Evolutionary conservation across 2,888 invertebrate genomes (phyloP).

Genomic region (Cremastinae sp.): DNA sequence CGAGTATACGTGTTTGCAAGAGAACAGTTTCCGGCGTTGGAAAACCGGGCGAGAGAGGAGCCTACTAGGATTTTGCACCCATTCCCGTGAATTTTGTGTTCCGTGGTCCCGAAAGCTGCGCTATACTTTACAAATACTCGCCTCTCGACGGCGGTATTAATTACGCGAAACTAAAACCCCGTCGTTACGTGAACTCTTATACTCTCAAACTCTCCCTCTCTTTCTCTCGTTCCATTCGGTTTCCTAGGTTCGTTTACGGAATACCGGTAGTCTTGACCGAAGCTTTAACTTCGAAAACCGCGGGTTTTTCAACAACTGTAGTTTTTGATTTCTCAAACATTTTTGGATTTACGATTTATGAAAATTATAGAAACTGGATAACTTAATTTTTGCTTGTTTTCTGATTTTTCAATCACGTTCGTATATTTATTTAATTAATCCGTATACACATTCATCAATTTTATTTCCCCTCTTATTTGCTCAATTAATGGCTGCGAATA

Average conservation of each 20-base stretch:
- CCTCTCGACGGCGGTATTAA: constrained; percentile 63
- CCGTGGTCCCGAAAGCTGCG: constrained; percentile 27
- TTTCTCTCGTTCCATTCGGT: constrained; percentile 52
- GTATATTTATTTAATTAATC: too few species aligned
- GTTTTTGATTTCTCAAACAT: too few species aligned
- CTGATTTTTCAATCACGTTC: too few species aligned
- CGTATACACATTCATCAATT: too few species aligned
- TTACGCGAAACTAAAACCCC: constrained; percentile 52
- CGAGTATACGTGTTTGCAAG: not conserved
- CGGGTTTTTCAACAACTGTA: constrained; percentile 8
- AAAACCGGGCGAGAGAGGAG: constrained; percentile 14
- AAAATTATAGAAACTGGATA: too few species aligned
- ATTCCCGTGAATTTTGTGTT: constrained; percentile 8
- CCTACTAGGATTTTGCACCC: not conserved
- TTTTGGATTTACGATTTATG: too few species aligned
- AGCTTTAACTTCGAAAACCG: constrained; percentile 5
- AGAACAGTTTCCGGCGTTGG: constrained; percentile 5
- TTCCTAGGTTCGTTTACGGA: constrained; percentile 51
- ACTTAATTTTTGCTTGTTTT: too few species aligned
- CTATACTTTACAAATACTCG: constrained; percentile 31
- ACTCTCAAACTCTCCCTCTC: not conserved
- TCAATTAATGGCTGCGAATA: not conserved
- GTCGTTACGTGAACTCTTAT: constrained; percentile 5
- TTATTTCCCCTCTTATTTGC: too few species aligned
- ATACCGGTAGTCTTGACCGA: constrained; percentile 14